Conservation (phyloP, 2,797 vertebrate species). For the Lycodopsis pacificus region DNA sequence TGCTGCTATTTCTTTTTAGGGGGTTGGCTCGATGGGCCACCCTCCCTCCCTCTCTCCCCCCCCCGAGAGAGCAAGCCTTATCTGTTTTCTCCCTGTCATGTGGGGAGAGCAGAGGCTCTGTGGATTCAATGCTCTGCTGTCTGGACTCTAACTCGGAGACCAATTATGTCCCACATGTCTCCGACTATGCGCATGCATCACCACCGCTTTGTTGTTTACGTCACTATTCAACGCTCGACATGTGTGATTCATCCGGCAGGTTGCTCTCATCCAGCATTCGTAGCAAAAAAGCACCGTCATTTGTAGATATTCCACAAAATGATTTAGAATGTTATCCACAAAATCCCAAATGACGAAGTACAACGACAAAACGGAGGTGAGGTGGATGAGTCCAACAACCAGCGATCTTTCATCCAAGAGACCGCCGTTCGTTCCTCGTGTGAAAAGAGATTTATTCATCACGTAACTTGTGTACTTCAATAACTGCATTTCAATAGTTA, state of each 20-base stretch:
- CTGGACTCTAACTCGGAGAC: conserved; percentile 68
- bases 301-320: too few species aligned
- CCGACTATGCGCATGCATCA: conserved; percentile 57
- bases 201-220: conserved; percentile 41
- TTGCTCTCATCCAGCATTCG: background rate
- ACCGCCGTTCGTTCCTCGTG: too few species aligned
- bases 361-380: too few species aligned
- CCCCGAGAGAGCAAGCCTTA: conserved; percentile 72
- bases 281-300: background rate
- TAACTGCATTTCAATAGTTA: too few species aligned
- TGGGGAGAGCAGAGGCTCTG: conserved; percentile 58
- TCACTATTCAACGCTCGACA: conserved; percentile 20
- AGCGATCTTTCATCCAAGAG: too few species aligned
- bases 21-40: conserved; percentile 65
- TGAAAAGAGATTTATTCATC: too few species aligned
- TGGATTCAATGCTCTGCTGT: conserved; percentile 66
- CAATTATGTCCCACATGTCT: conserved; percentile 61
- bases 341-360: background rate
- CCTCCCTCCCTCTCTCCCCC: conserved; percentile 61
- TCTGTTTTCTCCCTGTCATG: conserved; percentile 80
- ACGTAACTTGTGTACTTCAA: too few species aligned
- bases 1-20: conserved; percentile 79
- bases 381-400: too few species aligned
- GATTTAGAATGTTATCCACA: background rate
- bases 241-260: conserved; percentile 16